phyloP scores from a whole-genome alignment of 2,888 invertebrate genomes.

The Drosophila borealis region DNA sequence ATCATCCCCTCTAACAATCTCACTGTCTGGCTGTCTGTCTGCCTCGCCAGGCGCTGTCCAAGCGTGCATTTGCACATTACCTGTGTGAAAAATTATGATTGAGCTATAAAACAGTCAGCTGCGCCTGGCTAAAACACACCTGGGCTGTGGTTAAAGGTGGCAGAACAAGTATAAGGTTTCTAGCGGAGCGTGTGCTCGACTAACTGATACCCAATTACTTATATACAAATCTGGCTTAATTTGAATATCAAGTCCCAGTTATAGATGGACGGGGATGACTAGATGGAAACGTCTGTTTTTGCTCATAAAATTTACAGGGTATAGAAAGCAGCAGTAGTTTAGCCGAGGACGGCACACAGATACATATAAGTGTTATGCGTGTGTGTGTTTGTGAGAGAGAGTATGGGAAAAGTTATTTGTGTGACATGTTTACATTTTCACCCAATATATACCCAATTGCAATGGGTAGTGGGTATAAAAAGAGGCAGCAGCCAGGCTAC shows the following conservation, averaged over 20 bases:
- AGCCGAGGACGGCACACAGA: no score
- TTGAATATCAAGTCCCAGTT: no score
- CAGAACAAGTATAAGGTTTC: background rate
- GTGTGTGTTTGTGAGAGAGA: no score
- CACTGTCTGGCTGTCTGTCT: constrained; percentile 8
- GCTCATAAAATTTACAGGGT: no score
- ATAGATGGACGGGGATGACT: no score
- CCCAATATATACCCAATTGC: background rate
- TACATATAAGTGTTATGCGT: no score
- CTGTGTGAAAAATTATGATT: constrained; percentile 81
- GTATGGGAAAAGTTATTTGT: background rate
- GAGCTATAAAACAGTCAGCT: constrained; percentile 82
- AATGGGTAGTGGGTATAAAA: background rate
- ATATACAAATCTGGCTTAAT: no score
- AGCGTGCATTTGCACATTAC: constrained; percentile 77
- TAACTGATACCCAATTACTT: background rate
- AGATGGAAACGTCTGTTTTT: no score
- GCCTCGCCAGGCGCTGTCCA: constrained; percentile 30
- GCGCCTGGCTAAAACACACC: constrained; percentile 43
- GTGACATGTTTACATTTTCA: no score
- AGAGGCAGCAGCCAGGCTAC: constrained; percentile 6
- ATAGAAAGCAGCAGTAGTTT: no score
- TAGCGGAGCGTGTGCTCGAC: background rate
- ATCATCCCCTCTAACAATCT: background rate
- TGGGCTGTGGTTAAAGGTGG: constrained; percentile 16